phyloP scores from a whole-genome alignment of 2,113 vertebrate species.

The Serilophus lunatus region DNA sequence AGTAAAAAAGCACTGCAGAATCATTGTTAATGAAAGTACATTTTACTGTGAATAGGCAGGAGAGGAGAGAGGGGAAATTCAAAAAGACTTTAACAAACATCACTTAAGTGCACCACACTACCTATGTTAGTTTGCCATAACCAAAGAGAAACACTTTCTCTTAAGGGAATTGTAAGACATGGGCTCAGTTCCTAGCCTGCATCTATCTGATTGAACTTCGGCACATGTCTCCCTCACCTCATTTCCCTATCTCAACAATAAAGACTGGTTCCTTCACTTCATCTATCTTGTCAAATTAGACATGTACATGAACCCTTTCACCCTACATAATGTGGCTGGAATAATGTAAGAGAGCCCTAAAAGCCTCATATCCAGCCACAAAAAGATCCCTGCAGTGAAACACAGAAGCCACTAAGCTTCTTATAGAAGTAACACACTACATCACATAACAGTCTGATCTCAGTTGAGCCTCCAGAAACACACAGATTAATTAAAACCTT shows the following conservation, averaged over 20 bases:
- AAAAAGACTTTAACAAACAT: background rate
- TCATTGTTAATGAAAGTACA: constrained; percentile 21
- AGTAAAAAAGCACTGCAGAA: constrained; percentile 36
- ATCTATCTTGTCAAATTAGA: constrained; percentile 58
- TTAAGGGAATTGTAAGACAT: constrained; percentile 20
- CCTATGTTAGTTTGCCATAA: background rate
- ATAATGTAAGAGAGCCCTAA: background rate
- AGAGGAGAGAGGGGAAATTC: background rate
- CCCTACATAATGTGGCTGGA: background rate
- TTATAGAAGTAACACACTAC: background rate
- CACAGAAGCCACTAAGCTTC: background rate
- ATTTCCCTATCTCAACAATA: constrained; percentile 45
- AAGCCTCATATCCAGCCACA: background rate
- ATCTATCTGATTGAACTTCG: constrained; percentile 38
- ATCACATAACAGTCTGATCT: background rate
- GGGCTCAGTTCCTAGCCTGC: background rate
- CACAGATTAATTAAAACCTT: background rate
- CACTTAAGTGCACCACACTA: background rate
- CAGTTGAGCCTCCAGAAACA: background rate
- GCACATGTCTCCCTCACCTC: constrained; percentile 19
- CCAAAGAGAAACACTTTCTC: background rate
- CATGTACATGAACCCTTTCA: constrained; percentile 41
- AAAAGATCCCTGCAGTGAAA: background rate
- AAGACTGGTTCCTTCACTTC: constrained; percentile 52
- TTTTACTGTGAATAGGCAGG: constrained; percentile 4